Conservation (phyloP, 2,888 invertebrate genomes). For the Oeneis ivallda region DNA sequence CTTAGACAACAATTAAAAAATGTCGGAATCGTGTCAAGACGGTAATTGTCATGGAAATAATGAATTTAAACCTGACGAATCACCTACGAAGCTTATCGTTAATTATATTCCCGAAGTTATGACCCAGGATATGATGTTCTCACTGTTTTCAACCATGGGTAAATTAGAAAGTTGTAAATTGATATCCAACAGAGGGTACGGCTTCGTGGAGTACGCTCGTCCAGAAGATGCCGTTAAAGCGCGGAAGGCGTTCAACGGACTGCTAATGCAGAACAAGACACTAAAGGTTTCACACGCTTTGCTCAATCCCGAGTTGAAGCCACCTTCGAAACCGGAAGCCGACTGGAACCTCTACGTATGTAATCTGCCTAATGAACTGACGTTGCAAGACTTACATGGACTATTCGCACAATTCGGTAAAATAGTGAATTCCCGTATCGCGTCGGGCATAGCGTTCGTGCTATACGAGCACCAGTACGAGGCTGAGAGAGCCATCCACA, state of each 20-base stretch:
- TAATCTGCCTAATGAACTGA: slow-evolving; percentile 81
- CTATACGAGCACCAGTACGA: slow-evolving; percentile 78
- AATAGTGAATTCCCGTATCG: slow-evolving; percentile 81
- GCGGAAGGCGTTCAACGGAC: slow-evolving; percentile 77
- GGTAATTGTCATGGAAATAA: slow-evolving; percentile 82
- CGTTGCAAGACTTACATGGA: slow-evolving; percentile 80
- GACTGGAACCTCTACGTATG: slow-evolving; percentile 82
- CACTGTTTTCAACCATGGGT: slow-evolving; percentile 80
- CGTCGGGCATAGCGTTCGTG: slow-evolving; percentile 80
- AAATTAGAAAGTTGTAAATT: slow-evolving; percentile 82
- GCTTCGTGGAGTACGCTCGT: slow-evolving; percentile 79
- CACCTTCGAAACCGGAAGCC: slow-evolving; percentile 78
- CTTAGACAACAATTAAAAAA: slow-evolving; percentile 82
- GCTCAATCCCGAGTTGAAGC: slow-evolving; percentile 77
- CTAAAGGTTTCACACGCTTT: slow-evolving; percentile 79
- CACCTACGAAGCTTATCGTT: slow-evolving; percentile 81
- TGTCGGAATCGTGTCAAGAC: slow-evolving; percentile 83
- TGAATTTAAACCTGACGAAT: slow-evolving; percentile 80
- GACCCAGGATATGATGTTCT: slow-evolving; percentile 82
- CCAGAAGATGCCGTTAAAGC: slow-evolving; percentile 79
- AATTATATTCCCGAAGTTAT: slow-evolving; percentile 82
- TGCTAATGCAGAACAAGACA: slow-evolving; percentile 80
- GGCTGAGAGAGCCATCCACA: slow-evolving; percentile 77
- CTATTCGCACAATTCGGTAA: slow-evolving; percentile 81
- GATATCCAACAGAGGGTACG: slow-evolving; percentile 81